Conservation (phyloP, 2,888 invertebrate genomes). For the Sclerodermus sp. region DNA sequence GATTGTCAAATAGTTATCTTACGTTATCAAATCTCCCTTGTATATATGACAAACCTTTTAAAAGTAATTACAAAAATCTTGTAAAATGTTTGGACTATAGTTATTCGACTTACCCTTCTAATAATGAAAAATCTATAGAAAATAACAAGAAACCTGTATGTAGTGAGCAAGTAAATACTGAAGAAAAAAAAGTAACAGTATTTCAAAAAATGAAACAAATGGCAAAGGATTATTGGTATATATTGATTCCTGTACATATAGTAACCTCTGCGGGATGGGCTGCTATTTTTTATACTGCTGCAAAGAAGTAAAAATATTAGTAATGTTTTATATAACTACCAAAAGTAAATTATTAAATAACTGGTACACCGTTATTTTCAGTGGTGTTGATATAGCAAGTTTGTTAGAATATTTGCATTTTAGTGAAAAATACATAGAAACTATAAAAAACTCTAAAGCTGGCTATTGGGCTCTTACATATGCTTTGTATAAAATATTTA, state of each 20-base stretch:
- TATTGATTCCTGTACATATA: constrained; percentile 89
- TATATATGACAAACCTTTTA: too few species aligned
- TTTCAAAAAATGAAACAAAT: constrained; percentile 85
- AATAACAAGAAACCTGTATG: too few species aligned
- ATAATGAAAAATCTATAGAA: too few species aligned
- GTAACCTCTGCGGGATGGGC: constrained; percentile 88
- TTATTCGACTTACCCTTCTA: too few species aligned
- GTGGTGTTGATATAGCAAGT: constrained; percentile 88
- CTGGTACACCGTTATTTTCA: constrained; percentile 58
- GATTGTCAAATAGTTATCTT: too few species aligned
- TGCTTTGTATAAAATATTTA: constrained; percentile 89
- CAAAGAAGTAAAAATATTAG: constrained; percentile 71
- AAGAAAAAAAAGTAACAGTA: constrained; percentile 63
- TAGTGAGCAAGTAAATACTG: too few species aligned
- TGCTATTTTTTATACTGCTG: constrained; percentile 82
- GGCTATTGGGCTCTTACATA: constrained; percentile 90
- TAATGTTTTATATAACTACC: neutral
- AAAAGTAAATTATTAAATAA: neutral
- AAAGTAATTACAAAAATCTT: too few species aligned
- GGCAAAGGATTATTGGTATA: constrained; percentile 96
- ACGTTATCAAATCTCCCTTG: too few species aligned
- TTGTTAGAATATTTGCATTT: constrained; percentile 76
- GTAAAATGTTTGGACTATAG: too few species aligned
- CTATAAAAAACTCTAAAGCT: constrained; percentile 76
- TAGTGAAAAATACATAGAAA: constrained; percentile 76